Base-by-base conservation (phyloP, 2,888 invertebrate species). In the Trichopria drosophilae region DNA sequence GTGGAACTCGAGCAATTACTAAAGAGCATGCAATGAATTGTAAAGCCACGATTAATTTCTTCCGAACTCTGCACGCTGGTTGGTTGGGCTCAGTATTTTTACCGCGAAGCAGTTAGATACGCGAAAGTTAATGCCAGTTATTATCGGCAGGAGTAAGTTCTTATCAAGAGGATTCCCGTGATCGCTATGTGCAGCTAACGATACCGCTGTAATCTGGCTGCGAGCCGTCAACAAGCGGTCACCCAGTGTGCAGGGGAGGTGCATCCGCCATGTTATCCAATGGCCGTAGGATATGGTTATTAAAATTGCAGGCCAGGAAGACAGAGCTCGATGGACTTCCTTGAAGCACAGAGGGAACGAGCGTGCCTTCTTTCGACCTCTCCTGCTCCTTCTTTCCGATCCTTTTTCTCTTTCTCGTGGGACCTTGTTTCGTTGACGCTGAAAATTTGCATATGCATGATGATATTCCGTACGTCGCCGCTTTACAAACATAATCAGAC, bases 311-410 rank as follows among this genome's bases (percentile, higher is more conserved):
- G 62, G 58, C 57, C 53, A 66, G 62, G 53, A 60, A 59, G 58
- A 61, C 62, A 65, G 58, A 60, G 15, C 29, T 18, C 16, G 6
- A 4, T 2, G 3, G 16, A 13, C 34, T 34, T 19, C 26, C 39
- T 51, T 23, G 19, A 24, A 24, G 40, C 44, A 48, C 51, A 41
- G 47, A 41, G 35, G 31, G 57, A 57, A 54, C 59, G 54, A 20
- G 24, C 37, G 43, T 32, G 53, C 53, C 44, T 39, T 32, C 47
- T 64, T 78, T 78, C 3, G 75, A 64, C 51, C 76, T 77, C 61
- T 78, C 78, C 53, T 79, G 78, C 15, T 76, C 73, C 67, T 80
- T 78, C 65, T 76, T 78, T 61, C 79, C 79, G 9, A 18, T n/a
- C 19, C 28, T 26, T 15, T 39, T 37, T 51, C 22, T 37, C 39